These are phyloP conservation scores for Adelosebastes latens DNA, from an alignment of 2,797 vertebrate species.

Conservation along the genomic window DNA sequence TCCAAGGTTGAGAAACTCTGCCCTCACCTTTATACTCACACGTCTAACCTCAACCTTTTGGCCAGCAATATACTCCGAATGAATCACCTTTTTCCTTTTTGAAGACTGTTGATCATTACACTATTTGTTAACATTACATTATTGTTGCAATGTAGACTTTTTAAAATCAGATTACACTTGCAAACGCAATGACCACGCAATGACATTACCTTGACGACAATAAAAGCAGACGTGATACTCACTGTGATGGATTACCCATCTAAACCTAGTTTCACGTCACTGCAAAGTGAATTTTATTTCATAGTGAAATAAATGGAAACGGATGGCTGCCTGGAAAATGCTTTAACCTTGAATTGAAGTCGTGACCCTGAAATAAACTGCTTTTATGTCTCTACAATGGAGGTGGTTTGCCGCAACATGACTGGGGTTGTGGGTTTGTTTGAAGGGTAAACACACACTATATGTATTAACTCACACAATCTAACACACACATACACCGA, in stretches of 20 bases:
- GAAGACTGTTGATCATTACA: not conserved
- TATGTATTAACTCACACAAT: not conserved
- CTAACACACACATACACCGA: not conserved
- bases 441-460: not conserved
- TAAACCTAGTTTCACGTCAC: conserved; percentile 9
- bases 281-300: conserved; percentile 26
- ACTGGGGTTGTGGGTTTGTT: not conserved
- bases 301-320: conserved; percentile 28
- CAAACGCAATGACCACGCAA: not conserved
- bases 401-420: not conserved
- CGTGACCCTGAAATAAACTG: conserved; percentile 27
- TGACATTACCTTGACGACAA: conserved; percentile 25
- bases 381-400: not conserved
- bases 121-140: not conserved
- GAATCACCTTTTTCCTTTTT: not conserved
- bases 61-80: not conserved
- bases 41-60: not conserved
- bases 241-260: conserved; percentile 34
- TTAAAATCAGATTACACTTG: not conserved
- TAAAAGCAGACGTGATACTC: conserved; percentile 19
- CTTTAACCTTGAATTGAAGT: conserved; percentile 34
- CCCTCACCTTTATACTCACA: not conserved
- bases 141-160: not conserved
- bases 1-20: not conserved
- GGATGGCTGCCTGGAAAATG: conserved; percentile 25